Base-by-base conservation (phyloP, 1,140 invertebrate species). In the Zaprionus capensis region DNA sequence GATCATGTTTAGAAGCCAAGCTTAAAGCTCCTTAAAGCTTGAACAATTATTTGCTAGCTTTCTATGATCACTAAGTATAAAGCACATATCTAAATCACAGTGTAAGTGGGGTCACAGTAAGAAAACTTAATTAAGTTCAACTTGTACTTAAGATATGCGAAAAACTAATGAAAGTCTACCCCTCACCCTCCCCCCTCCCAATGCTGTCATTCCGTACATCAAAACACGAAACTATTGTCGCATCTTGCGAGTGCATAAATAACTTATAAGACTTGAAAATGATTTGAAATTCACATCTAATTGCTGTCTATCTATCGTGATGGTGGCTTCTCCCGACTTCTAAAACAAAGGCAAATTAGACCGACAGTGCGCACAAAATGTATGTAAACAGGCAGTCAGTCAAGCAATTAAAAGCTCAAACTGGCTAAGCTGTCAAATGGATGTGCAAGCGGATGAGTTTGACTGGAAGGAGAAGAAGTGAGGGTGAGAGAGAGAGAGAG, bases 371-470 rank as follows among this genome's bases (percentile, higher is more conserved):
- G 56, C 6, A 34, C 46, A 44, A 74, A 74, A 69, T 69, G 71
- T 74, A 55, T 74, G 49, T 69, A 56, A 62, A 69, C 71, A 74
- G 71, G 46, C 66, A 70, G 57, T 55, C 68, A 63, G 62, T 71
- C 51, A 34, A 51, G 67, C 72, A 71, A 76, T 71, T 76, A 76
- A 71, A 76, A 71, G 67, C 68, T 71, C 59, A 70, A 76, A 44
- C 41, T 64, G 17, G 34, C 59, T 75, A 53, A 71, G 59, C 59
- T 58, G 31, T 11, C 31, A 75, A 64, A 63, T 70, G 59, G 31
- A 70, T 38, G 57, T 14, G 31, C 38, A 26, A 14, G 57, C 14
- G 49, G 46, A 28, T 34, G 31, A 34, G 31, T 11, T 31, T 31
- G 28, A 31, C 2, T 31, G 14, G 1, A n/a, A 15, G 44, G 12